phyloP scores from a whole-genome alignment of 2,888 invertebrate species.

The Pheosia tremula region DNA sequence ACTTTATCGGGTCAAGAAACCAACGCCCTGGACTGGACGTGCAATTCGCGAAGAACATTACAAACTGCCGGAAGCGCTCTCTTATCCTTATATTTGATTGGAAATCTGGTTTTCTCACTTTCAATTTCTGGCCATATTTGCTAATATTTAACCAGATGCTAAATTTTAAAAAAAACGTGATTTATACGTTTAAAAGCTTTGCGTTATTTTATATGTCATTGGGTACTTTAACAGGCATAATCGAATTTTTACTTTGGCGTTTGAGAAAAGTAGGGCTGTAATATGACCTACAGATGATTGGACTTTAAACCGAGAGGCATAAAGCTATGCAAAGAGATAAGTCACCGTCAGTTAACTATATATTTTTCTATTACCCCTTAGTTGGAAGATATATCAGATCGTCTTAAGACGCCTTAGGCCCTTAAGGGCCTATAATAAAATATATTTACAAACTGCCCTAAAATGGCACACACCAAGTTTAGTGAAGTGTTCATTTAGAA shows the following conservation, averaged over 20 bases:
- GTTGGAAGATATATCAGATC: too few relatives aligned
- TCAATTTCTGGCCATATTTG: slow-evolving; percentile 22
- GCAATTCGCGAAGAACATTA: slow-evolving; percentile 24
- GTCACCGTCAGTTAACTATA: too few relatives aligned
- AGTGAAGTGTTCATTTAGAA: neutral
- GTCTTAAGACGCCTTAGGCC: too few relatives aligned
- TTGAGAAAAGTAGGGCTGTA: neutral
- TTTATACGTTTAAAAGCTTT: neutral
- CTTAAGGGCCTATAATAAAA: too few relatives aligned
- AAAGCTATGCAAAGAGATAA: too few relatives aligned
- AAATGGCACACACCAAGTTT: neutral
- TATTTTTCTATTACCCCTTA: too few relatives aligned
- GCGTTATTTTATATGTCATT: neutral
- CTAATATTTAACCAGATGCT: slow-evolving; percentile 5
- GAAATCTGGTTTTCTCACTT: slow-evolving; percentile 26
- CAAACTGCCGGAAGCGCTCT: slow-evolving; percentile 19
- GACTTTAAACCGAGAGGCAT: too few relatives aligned
- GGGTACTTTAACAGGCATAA: neutral
- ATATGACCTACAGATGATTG: too few relatives aligned
- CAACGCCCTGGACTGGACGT: slow-evolving; percentile 42
- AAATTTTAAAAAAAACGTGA: slow-evolving; percentile 4
- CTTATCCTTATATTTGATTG: slow-evolving; percentile 20
- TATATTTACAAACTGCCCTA: neutral
- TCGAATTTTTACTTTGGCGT: neutral
- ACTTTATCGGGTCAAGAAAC: slow-evolving; percentile 63